These are phyloP conservation scores for Hyperoodon ampullatus DNA, from an alignment of 2,113 vertebrate species.

Conservation along the genomic window DNA sequence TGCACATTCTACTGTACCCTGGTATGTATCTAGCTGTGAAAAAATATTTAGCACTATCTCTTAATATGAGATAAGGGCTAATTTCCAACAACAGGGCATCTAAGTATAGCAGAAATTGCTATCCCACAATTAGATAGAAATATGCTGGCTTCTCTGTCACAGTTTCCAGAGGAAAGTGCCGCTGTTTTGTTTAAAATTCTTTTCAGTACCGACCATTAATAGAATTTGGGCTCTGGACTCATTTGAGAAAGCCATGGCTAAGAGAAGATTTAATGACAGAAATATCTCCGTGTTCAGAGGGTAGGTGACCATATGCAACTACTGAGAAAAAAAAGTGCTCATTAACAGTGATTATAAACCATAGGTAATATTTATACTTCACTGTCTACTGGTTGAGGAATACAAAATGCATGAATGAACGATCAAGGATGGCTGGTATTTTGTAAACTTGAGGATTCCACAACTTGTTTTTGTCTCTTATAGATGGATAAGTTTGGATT, in stretches of 20 bases:
- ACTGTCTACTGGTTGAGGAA: background rate
- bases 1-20: conserved; percentile 92
- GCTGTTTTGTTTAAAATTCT: background rate
- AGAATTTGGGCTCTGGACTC: background rate
- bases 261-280: background rate
- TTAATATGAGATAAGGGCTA: background rate
- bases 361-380: background rate
- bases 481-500: background rate
- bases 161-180: background rate
- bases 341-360: background rate
- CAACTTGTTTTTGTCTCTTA: background rate
- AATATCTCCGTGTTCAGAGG: background rate
- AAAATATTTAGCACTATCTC: background rate
- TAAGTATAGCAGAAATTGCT: background rate
- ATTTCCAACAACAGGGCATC: background rate
- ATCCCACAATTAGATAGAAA: background rate
- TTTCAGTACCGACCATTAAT: background rate
- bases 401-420: background rate
- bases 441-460: background rate
- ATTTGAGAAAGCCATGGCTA: background rate
- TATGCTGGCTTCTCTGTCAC: background rate
- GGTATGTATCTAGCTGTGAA: conserved; percentile 82
- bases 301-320: background rate
- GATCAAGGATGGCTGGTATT: background rate
- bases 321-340: background rate